phyloP scores from a whole-genome alignment of 2,113 vertebrate genomes.

The Hippoglossus stenolepis region DNA sequence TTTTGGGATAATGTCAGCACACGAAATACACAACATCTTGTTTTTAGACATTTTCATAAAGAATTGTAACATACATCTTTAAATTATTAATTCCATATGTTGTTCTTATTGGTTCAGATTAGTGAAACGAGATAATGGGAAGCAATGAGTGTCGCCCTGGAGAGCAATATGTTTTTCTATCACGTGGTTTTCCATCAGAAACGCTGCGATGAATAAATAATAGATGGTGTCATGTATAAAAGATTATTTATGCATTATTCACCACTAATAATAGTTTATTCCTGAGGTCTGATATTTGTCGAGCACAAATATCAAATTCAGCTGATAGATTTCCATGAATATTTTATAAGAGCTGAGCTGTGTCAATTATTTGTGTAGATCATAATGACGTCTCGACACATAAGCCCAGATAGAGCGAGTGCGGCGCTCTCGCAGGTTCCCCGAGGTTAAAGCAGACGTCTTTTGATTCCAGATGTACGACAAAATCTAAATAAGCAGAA shows the following conservation, averaged over 20 bases:
- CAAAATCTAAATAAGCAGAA: background rate
- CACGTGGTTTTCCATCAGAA: constrained; percentile 19
- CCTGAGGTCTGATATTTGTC: constrained; percentile 45
- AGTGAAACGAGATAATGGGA: constrained; percentile 37
- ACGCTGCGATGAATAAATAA: constrained; percentile 50
- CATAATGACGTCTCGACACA: constrained; percentile 48
- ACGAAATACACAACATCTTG: too few species aligned
- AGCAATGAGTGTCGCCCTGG: constrained; percentile 13
- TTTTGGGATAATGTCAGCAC: too few species aligned
- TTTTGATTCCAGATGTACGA: background rate
- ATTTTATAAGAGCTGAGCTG: constrained; percentile 54
- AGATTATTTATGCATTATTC: constrained; percentile 61
- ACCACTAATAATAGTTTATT: constrained; percentile 62
- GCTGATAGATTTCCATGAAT: constrained; percentile 53
- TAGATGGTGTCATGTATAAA: constrained; percentile 62
- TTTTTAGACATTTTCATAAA: too few species aligned
- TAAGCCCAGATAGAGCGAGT: background rate
- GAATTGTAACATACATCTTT: too few species aligned
- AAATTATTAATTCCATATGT: background rate
- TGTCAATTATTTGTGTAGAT: constrained; percentile 65
- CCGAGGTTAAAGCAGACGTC: background rate
- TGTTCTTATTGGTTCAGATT: constrained; percentile 14
- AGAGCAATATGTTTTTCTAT: background rate
- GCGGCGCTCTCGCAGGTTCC: background rate
- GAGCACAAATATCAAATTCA: constrained; percentile 48